These are phyloP conservation scores for Calyptommatus sinebrachiatus DNA, from an alignment of 2,113 vertebrate species.

Conservation along the genomic window DNA sequence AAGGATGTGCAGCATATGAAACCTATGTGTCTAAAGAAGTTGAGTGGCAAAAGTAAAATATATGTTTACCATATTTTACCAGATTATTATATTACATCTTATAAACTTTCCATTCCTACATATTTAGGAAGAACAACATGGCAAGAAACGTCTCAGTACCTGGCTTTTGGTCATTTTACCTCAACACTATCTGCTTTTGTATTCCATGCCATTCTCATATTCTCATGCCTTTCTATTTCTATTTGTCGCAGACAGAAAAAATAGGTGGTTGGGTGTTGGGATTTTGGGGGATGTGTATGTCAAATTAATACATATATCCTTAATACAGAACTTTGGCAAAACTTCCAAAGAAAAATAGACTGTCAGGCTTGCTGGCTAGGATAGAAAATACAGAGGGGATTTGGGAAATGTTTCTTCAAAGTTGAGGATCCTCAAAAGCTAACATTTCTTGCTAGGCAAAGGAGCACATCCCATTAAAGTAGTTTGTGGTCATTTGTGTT, in stretches of 20 bases:
- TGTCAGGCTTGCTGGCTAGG: too few species aligned
- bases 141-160: conserved; percentile 12
- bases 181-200: conserved; percentile 13
- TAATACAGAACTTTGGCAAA: background rate
- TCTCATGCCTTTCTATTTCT: conserved; percentile 18
- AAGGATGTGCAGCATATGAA: too few species aligned
- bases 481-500: too few species aligned
- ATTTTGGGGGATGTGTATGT: conserved; percentile 5
- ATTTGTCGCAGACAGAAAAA: conserved; percentile 16
- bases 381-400: too few species aligned
- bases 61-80: too few species aligned
- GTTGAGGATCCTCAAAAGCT: too few species aligned
- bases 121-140: conserved; percentile 13
- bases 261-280: too few species aligned
- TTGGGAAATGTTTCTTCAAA: too few species aligned
- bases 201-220: background rate
- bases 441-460: too few species aligned
- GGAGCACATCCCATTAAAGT: too few species aligned
- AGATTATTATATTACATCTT: background rate
- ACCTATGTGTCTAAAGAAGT: too few species aligned
- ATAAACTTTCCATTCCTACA: background rate
- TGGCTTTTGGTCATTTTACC: background rate
- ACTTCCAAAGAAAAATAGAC: too few species aligned
- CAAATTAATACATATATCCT: conserved; percentile 2
- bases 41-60: background rate